Percentiles rank a stretch among this genome's conserved stretches.
Conservation (phyloP, 2,888 invertebrate genomes). For the Trissonchulus latispiculum region DNA sequence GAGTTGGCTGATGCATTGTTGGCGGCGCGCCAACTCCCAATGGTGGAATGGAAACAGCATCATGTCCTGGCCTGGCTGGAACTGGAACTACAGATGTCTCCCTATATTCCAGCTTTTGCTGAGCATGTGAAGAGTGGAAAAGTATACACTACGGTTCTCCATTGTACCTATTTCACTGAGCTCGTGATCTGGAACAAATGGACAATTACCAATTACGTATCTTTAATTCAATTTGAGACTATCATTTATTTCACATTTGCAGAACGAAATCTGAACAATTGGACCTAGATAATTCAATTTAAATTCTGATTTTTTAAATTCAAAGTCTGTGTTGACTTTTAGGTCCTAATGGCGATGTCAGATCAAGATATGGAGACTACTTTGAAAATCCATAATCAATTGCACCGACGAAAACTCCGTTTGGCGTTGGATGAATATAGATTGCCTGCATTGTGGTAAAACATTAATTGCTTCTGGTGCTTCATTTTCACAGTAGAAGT, state of each 20-base stretch:
- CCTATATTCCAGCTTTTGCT: slow-evolving; percentile 75
- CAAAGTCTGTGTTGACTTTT: slow-evolving; percentile 46
- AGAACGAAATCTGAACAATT: too few relatives aligned
- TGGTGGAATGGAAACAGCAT: slow-evolving; percentile 81
- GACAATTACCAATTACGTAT: too few relatives aligned
- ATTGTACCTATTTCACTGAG: too few relatives aligned
- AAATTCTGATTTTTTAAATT: too few relatives aligned
- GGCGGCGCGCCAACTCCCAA: slow-evolving; percentile 65
- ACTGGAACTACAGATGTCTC: slow-evolving; percentile 84
- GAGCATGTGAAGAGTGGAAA: slow-evolving; percentile 92
- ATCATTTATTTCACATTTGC: too few relatives aligned
- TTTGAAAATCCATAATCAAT: slow-evolving; percentile 76
- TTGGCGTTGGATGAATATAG: slow-evolving; percentile 85
- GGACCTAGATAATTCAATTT: too few relatives aligned
- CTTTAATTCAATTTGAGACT: too few relatives aligned
- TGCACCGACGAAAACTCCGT: slow-evolving; percentile 82
- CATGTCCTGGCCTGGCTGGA: slow-evolving; percentile 90
- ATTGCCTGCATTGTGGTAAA: slow-evolving; percentile 68
- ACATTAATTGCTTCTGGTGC: too few relatives aligned
- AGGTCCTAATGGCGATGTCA: slow-evolving; percentile 79
- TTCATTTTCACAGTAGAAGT: too few relatives aligned
- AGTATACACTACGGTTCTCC: slow-evolving; percentile 52
- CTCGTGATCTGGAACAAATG: too few relatives aligned
- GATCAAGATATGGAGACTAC: slow-evolving; percentile 83
- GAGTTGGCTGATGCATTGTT: slow-evolving; percentile 65